Base-by-base conservation (phyloP, 2,797 vertebrate genomes). In the Myripristis murdjan region DNA sequence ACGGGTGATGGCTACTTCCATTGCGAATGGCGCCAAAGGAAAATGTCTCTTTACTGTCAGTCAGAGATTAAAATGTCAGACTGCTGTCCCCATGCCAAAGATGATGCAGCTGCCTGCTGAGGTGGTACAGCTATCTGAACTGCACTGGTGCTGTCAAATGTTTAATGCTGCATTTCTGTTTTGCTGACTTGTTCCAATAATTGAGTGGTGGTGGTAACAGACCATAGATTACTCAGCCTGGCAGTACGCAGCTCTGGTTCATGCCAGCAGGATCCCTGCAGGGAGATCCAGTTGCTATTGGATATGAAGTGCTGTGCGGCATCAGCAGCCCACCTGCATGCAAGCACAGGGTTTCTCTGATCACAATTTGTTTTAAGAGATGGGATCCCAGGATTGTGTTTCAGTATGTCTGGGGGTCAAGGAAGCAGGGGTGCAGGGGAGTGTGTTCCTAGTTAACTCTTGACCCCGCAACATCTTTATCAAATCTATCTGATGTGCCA, bases 391-490 rank as follows among this genome's bases (percentile, higher is more conserved):
- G 60, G 59, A 51, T 86, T 76, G 23, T 5, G 70, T 89, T 83
- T 92, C 76, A 64, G 46, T 23, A 44, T 53, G 52, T 31, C 5
- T 63, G 2, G 56, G 31, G 10, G 53, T 16, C 5, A 7, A 54
- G 59, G 67, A 76, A 59, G 62, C 53, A 39, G 47, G 76, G 70
- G 65, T 73, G 61, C 37, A 3, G 43, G 31, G 1, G 48, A 70
- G 77, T 24, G 47, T 90, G 87, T 88, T 91, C 79, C 24, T 31
- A 77, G 60, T 93, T 91, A 91, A 90, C 89, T 64, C 24, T 69
- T 69, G 66, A 92, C 90, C 87, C 70, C 14, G 1, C 16, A 35
- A 73, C 83, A 83, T 88, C 82, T 89, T 84, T 64, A 84, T 90
- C 76, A 82, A 65, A 83, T 84, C 68, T 67, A 63, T 83, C 68